Evolutionary conservation across 1,140 invertebrate genomes (phyloP).

Genomic region (Calycopis cecrops): DNA sequence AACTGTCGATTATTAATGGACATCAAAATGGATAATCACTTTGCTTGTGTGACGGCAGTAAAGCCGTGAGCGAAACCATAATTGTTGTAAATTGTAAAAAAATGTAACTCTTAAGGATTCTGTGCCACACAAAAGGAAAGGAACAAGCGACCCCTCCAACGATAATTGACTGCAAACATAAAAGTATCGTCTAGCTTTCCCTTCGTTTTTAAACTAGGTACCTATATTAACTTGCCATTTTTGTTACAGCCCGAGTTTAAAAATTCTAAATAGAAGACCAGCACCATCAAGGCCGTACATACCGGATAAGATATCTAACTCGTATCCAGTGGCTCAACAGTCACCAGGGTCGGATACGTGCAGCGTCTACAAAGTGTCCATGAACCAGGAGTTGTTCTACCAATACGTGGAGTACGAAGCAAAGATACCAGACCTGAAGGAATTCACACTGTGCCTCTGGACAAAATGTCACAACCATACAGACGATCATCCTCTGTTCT

Average conservation of each 20-base stretch:
- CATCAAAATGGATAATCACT: too few species aligned
- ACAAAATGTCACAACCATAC: slow-evolving; percentile 86
- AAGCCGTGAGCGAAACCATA: too few species aligned
- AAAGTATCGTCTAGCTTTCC: too few species aligned
- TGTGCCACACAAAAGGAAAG: too few species aligned
- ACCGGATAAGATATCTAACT: slow-evolving; percentile 34
- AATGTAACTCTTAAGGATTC: too few species aligned
- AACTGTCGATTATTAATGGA: too few species aligned
- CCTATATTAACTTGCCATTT: neutral
- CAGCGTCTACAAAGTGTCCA: slow-evolving; percentile 80
- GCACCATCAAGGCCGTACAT: slow-evolving; percentile 23
- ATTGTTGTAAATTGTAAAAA: too few species aligned
- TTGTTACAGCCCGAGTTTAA: slow-evolving; percentile 40
- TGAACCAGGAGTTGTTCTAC: slow-evolving; percentile 80
- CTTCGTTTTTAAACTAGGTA: neutral
- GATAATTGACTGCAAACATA: too few species aligned
- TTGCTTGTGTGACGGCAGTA: too few species aligned
- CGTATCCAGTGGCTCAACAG: slow-evolving; percentile 27
- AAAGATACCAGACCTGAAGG: slow-evolving; percentile 82
- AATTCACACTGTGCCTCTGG: slow-evolving; percentile 89
- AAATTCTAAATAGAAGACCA: slow-evolving; percentile 53
- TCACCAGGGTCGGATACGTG: slow-evolving; percentile 71
- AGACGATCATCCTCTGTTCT: slow-evolving; percentile 87
- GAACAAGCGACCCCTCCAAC: too few species aligned
- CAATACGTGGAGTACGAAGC: slow-evolving; percentile 83